These are phyloP conservation scores for Tribolium freemani DNA, from an alignment of 2,888 invertebrate species.

Conservation along the genomic window DNA sequence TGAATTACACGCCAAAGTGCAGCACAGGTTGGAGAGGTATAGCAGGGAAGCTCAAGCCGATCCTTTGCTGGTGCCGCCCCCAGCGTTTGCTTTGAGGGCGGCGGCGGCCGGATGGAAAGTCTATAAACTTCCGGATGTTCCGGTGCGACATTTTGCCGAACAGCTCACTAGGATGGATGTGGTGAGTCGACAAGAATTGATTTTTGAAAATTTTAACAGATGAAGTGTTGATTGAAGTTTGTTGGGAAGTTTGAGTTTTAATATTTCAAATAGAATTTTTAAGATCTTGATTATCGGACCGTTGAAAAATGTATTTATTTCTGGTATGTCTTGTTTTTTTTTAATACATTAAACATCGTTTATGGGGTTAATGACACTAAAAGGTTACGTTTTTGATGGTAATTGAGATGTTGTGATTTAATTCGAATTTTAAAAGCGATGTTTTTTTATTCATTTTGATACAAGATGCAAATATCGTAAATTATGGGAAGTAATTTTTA, in stretches of 20 bases:
- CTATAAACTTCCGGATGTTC: slow-evolving; percentile 87
- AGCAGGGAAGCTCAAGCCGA: slow-evolving; percentile 75
- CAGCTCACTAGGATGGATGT: slow-evolving; percentile 98
- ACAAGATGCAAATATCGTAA: background rate
- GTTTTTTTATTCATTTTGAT: background rate
- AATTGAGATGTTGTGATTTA: background rate
- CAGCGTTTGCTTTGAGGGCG: slow-evolving; percentile 67
- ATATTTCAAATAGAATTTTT: too few relatives aligned
- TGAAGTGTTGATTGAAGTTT: background rate
- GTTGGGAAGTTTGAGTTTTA: too few relatives aligned
- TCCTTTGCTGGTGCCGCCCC: slow-evolving; percentile 65
- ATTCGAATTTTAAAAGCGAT: background rate
- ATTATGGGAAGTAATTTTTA: too few relatives aligned
- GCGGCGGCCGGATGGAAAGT: slow-evolving; percentile 66
- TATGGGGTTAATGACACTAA: background rate
- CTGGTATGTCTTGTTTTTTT: background rate
- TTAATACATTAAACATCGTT: background rate
- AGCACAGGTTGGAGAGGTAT: slow-evolving; percentile 79
- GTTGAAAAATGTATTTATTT: too few relatives aligned
- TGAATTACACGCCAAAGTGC: slow-evolving; percentile 85
- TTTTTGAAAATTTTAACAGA: background rate
- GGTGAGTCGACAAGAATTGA: slow-evolving; percentile 68
- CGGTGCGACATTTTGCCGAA: slow-evolving; percentile 94
- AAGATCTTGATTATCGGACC: too few relatives aligned
- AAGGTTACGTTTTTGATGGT: background rate